phyloP scores from a whole-genome alignment of 2,888 invertebrate species.

The Trisateles emortualis region DNA sequence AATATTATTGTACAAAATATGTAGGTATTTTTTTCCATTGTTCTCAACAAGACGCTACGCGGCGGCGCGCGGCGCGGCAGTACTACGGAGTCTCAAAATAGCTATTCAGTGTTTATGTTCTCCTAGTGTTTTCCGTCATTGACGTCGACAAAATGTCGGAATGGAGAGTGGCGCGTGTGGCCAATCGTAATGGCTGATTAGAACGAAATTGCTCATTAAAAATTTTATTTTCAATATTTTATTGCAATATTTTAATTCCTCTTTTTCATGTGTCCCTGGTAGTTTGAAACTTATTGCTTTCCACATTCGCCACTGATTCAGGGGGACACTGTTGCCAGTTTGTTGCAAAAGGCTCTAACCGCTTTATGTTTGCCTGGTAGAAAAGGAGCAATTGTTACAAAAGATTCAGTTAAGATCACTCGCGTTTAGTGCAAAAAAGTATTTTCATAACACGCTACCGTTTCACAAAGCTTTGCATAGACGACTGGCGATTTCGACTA shows the following conservation, averaged over 20 bases:
- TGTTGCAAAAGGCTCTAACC: slow-evolving; percentile 3
- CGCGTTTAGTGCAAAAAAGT: not conserved
- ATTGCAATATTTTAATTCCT: too few species aligned
- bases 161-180: too few species aligned
- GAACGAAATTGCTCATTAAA: too few species aligned
- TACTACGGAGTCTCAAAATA: too few species aligned
- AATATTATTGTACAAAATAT: too few species aligned
- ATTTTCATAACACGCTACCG: not conserved
- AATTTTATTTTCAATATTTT: too few species aligned
- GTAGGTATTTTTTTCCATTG: too few species aligned
- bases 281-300: slow-evolving; percentile 44
- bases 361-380: slow-evolving; percentile 43
- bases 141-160: slow-evolving; percentile 43
- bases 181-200: too few species aligned
- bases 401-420: slow-evolving; percentile 21
- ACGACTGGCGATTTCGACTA: slow-evolving; percentile 11
- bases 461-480: not conserved
- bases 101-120: slow-evolving; percentile 19
- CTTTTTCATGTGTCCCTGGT: slow-evolving; percentile 25
- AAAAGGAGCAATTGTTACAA: slow-evolving; percentile 44
- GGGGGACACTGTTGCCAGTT: slow-evolving; percentile 9
- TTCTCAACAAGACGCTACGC: too few species aligned
- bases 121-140: slow-evolving; percentile 41
- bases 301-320: slow-evolving; percentile 25
- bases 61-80: too few species aligned